Evolutionary conservation across 2,797 vertebrate species (phyloP), one percentile per base, ranked within the genome.

Genomic region (Rhinoraja longicauda): DNA sequence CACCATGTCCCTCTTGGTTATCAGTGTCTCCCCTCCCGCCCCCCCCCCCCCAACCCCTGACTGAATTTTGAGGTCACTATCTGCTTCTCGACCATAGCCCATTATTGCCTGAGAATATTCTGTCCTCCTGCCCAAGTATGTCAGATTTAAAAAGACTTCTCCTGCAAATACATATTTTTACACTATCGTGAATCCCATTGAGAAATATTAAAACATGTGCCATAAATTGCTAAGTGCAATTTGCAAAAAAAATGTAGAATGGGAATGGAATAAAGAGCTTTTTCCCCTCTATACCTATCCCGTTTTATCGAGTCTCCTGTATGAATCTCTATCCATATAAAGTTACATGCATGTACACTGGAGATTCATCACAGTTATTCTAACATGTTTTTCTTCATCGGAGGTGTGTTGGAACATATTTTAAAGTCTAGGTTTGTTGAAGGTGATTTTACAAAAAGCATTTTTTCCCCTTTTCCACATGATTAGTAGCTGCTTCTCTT

Each of bases 151-250:
- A 88, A 88, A 88, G 15, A 86, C 7, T 86, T 88, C 32, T 32
- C 13, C 59, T 62, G 19, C 84, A 39, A n/a, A 45, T 24, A 21
- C 26, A 57, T 82, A 73, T 12, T 26, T 90, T 45, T 91, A 73
- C 1, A 73, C 36, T 73, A 67, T 36, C 36, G 91, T 73, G 67
- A 73, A 45, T 26, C 13, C 67, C 21, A 53, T 70, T 53, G 36
- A 73, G 39, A 91, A 53, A 70, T 70, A 90, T 73, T 91, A 91
- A 72, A 73, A 72, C 90, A 53, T 45, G 24, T 39, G 53, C 39
- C 36, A 39, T 91, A 72, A 39, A 91, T 73, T 90, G 72, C 64
- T 91, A 24, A 45, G 67, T 73, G 45, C 24, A 45, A 21, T n/a
- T 91, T 91, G 36, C 36, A 70, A 62, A 82, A 88, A 13, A 88